Evolutionary conservation across 2,797 vertebrate species (phyloP).

Genomic region (Diplodus puntazzo): DNA sequence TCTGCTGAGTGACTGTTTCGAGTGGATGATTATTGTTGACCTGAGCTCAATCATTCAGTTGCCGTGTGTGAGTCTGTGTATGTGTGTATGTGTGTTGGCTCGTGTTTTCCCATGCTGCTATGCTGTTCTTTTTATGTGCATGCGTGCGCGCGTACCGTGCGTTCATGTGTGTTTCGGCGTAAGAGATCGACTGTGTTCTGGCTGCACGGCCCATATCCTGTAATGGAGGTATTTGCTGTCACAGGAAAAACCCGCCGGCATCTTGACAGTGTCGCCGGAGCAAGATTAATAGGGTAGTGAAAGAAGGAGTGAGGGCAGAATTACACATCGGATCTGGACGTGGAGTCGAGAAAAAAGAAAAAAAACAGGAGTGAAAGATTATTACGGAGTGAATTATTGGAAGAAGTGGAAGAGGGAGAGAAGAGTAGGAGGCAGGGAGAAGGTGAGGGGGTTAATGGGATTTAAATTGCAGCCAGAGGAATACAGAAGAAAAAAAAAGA

Average conservation of each 20-base stretch:
- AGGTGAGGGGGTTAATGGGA: slow-evolving; percentile 68
- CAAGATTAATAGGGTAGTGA: slow-evolving; percentile 68
- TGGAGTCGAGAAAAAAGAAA: slow-evolving; percentile 34
- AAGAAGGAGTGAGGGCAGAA: slow-evolving; percentile 41
- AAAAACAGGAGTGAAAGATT: slow-evolving; percentile 27
- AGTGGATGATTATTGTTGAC: slow-evolving; percentile 52
- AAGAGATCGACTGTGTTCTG: slow-evolving; percentile 29
- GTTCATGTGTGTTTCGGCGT: slow-evolving; percentile 22
- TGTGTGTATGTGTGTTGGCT: background rate
- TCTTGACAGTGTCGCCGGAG: slow-evolving; percentile 63
- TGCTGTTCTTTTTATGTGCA: background rate
- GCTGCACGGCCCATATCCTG: slow-evolving; percentile 60
- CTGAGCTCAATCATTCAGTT: slow-evolving; percentile 24
- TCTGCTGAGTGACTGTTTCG: slow-evolving; percentile 48
- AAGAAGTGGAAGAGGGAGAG: slow-evolving; percentile 22
- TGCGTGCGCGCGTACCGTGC: slow-evolving; percentile 18
- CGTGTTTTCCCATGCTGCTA: slow-evolving; percentile 1
- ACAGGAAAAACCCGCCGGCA: slow-evolving; percentile 65
- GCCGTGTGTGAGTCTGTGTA: slow-evolving; percentile 19
- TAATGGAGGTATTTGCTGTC: slow-evolving; percentile 72
- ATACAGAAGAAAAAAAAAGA: slow-evolving; percentile 35
- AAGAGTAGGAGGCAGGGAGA: slow-evolving; percentile 29
- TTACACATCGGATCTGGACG: slow-evolving; percentile 48
- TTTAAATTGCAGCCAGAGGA: slow-evolving; percentile 68
- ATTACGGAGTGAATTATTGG: slow-evolving; percentile 45